phyloP scores from a whole-genome alignment of 2,113 vertebrate species.

The Spilogale gracilis region DNA sequence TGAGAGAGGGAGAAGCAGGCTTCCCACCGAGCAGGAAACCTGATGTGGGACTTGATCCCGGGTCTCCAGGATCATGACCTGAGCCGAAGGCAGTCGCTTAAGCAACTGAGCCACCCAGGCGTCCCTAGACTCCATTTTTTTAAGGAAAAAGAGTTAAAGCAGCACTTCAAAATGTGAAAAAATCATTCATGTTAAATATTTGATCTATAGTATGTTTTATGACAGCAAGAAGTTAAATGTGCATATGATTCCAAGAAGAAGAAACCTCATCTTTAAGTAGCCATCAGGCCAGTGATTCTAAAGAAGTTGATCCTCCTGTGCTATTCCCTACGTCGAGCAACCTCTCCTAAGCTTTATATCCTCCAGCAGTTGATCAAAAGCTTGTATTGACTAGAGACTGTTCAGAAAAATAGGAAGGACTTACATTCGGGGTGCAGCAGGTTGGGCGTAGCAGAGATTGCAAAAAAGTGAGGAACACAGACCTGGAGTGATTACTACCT shows the following conservation, averaged over 20 bases:
- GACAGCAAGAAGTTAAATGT: neutral
- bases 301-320: neutral
- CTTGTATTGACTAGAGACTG: neutral
- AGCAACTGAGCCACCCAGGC: too few species aligned
- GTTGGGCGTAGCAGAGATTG: neutral
- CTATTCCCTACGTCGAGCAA: neutral
- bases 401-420: neutral
- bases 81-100: too few species aligned
- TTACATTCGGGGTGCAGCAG: rapidly evolving
- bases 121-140: neutral
- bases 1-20: too few species aligned
- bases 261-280: neutral
- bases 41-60: too few species aligned
- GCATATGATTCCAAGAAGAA: neutral
- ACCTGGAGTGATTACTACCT: neutral
- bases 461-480: neutral
- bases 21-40: too few species aligned
- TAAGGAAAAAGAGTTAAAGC: neutral
- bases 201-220: neutral
- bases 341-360: neutral
- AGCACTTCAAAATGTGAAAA: neutral
- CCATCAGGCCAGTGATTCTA: neutral
- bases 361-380: neutral
- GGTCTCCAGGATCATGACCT: too few species aligned
- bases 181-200: neutral